Percentiles rank a stretch among this genome's conserved stretches.
Evolutionary conservation across 2,797 vertebrate genomes (phyloP).

Genomic region (Xyrichtys novacula): DNA sequence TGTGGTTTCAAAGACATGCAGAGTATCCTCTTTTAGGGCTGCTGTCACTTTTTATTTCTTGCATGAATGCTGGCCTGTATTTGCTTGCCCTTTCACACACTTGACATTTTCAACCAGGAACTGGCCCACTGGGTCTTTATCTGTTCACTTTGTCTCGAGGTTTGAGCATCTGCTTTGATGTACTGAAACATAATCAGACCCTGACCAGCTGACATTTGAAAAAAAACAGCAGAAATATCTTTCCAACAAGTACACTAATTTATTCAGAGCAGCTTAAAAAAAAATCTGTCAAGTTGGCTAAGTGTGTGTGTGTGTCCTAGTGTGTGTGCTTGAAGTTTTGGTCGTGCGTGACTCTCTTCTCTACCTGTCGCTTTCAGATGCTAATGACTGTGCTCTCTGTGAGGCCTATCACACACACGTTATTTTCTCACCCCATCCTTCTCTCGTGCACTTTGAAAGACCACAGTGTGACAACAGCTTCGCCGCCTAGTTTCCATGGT

Average conservation of each 20-base stretch:
- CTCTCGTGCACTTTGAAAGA: slow-evolving; percentile 49
- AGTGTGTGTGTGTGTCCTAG: slow-evolving; percentile 8
- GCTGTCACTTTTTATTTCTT: slow-evolving; percentile 9
- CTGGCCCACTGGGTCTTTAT: background rate
- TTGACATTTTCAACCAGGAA: slow-evolving; percentile 50
- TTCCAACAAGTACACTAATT: slow-evolving; percentile 23
- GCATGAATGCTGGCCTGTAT: background rate
- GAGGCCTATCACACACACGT: slow-evolving; percentile 33
- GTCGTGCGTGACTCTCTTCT: slow-evolving; percentile 8
- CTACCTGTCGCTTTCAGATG: slow-evolving; percentile 74
- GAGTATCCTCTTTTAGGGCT: background rate
- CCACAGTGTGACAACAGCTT: slow-evolving; percentile 64
- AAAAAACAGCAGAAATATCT: slow-evolving; percentile 11
- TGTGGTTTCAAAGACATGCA: slow-evolving; percentile 6
- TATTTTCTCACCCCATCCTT: slow-evolving; percentile 48
- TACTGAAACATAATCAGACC: slow-evolving; percentile 23
- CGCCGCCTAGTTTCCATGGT: slow-evolving; percentile 72
- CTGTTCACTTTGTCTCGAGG: slow-evolving; percentile 11
- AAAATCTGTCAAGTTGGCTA: background rate
- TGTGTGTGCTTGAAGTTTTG: background rate
- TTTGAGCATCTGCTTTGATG: slow-evolving; percentile 43
- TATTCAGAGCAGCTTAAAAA: background rate
- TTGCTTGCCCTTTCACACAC: slow-evolving; percentile 33
- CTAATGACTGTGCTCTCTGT: slow-evolving; percentile 52
- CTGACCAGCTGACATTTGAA: slow-evolving; percentile 50